Conservation (phyloP, 2,797 vertebrate genomes). For the Oryzias sinensis region DNA sequence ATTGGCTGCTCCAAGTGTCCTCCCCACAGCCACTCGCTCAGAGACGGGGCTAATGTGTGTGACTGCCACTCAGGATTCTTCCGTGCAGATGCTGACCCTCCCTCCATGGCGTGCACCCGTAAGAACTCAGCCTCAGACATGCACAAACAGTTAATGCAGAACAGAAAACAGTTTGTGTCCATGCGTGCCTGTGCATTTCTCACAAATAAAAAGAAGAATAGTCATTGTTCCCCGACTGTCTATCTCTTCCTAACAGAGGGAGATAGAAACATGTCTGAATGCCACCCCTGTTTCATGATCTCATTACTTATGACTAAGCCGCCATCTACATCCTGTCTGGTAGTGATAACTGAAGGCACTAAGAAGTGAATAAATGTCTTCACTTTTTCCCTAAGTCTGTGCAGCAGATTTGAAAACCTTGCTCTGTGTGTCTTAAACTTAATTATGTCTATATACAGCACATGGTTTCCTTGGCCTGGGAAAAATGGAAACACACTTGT, state of each 20-base stretch:
- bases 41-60: constrained; percentile 88
- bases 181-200: constrained; percentile 21
- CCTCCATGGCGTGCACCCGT: constrained; percentile 96
- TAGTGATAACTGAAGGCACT: constrained; percentile 63
- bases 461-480: constrained; percentile 67
- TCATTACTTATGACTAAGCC: constrained; percentile 73
- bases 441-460: constrained; percentile 78
- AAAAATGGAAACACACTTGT: constrained; percentile 52
- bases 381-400: constrained; percentile 59
- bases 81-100: constrained; percentile 86
- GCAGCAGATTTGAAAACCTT: constrained; percentile 70
- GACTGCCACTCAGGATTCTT: constrained; percentile 91
- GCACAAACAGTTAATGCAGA: constrained; percentile 24
- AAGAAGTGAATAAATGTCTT: constrained; percentile 51
- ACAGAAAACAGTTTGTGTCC: constrained; percentile 17
- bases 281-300: constrained; percentile 63
- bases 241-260: constrained; percentile 56
- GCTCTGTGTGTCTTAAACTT: constrained; percentile 76
- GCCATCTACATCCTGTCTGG: constrained; percentile 66
- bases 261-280: constrained; percentile 59
- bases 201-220: constrained; percentile 34
- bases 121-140: constrained; percentile 65
- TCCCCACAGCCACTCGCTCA: constrained; percentile 89
- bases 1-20: constrained; percentile 91
- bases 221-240: constrained; percentile 48